Percentiles rank a stretch among this genome's conserved stretches.
Evolutionary conservation across 1,140 invertebrate species (phyloP).

Genomic region (Hirudo medicinalis): DNA sequence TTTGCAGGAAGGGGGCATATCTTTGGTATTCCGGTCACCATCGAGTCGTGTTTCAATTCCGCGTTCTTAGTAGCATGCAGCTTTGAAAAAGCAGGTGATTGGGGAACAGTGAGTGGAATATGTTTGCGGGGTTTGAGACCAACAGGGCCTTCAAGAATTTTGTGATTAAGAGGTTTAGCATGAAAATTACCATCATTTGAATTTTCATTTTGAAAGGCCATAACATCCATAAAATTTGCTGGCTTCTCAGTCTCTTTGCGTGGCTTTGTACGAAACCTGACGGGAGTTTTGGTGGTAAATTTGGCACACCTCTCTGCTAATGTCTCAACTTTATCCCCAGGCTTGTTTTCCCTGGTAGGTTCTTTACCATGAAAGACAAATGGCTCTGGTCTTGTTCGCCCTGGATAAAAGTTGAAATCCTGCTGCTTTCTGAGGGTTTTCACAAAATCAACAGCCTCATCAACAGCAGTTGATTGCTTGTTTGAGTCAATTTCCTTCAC

Average conservation of each 20-base stretch:
- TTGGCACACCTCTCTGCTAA: slow-evolving; percentile 27
- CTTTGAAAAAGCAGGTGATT: slow-evolving; percentile 35
- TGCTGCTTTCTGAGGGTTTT: not conserved
- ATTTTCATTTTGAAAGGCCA: slow-evolving; percentile 31
- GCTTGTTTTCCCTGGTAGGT: not conserved
- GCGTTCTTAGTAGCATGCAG: not conserved
- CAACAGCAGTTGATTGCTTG: not conserved
- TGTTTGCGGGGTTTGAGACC: slow-evolving; percentile 32
- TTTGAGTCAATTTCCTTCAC: slow-evolving; percentile 25
- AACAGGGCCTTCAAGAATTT: slow-evolving; percentile 34
- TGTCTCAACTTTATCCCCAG: slow-evolving; percentile 14
- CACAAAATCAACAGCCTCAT: not conserved
- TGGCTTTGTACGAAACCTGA: slow-evolving; percentile 29
- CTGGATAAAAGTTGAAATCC: not conserved
- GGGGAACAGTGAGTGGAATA: slow-evolving; percentile 29
- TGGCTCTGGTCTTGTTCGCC: not conserved
- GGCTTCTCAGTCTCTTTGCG: slow-evolving; percentile 25
- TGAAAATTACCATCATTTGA: slow-evolving; percentile 36
- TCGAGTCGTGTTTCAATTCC: not conserved
- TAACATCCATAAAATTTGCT: slow-evolving; percentile 2
- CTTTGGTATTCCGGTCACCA: slow-evolving; percentile 31
- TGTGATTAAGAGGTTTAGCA: slow-evolving; percentile 33
- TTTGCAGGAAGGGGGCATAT: slow-evolving; percentile 29
- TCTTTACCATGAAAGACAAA: slow-evolving; percentile 9
- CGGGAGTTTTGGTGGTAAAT: slow-evolving; percentile 35